Conservation (phyloP, 2,113 vertebrate species). For the Saguinus midas region DNA sequence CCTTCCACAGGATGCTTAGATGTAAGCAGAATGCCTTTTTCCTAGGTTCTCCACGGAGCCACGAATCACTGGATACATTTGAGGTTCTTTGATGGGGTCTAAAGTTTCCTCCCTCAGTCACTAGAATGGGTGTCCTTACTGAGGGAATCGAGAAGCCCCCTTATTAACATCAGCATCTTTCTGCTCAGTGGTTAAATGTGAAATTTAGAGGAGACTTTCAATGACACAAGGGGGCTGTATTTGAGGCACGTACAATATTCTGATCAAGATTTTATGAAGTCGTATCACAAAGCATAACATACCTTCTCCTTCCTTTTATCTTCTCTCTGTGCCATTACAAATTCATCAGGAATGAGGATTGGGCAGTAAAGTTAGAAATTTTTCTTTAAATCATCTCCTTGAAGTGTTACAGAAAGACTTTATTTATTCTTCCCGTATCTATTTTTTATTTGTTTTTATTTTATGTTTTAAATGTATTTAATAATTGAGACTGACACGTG, state of each 20-base stretch:
- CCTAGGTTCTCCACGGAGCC: background rate
- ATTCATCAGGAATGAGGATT: background rate
- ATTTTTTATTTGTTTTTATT: background rate
- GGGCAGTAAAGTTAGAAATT: background rate
- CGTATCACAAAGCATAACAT: background rate
- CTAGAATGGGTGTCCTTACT: background rate
- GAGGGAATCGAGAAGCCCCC: background rate
- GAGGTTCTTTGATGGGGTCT: background rate
- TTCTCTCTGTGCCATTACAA: background rate
- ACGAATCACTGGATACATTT: background rate
- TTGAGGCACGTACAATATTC: background rate
- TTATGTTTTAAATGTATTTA: background rate
- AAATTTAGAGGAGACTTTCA: background rate
- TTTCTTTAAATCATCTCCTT: background rate
- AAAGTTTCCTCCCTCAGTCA: background rate
- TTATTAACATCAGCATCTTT: background rate
- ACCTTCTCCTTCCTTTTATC: background rate
- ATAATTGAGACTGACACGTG: background rate
- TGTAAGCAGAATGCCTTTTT: background rate
- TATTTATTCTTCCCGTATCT: background rate
- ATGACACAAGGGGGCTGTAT: background rate
- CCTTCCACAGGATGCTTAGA: background rate
- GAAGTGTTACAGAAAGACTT: background rate
- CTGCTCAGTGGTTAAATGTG: background rate
- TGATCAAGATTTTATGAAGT: background rate